Base-by-base conservation (phyloP, 2,113 vertebrate genomes). In the Cyrtonyx montezumae region DNA sequence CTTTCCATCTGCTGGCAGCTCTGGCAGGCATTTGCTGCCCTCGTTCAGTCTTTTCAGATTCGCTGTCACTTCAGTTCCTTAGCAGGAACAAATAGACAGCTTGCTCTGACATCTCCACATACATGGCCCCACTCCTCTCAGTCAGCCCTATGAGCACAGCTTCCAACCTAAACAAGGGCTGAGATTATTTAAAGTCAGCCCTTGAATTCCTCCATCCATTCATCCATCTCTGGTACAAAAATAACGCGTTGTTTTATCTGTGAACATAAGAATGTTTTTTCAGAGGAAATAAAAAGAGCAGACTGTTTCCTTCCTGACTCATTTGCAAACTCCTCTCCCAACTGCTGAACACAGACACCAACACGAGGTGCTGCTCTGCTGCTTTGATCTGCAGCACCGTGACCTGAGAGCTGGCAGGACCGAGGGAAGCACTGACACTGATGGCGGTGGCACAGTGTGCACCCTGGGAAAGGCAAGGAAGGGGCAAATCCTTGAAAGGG, bases 271-370 rank as follows among this genome's bases (percentile, higher is more conserved):
- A 96, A 96, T 95, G 90, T 94, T 96, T 98, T 98, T 98, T 98
- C 96, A 97, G 96, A 97, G 98, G 98, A 99, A 99, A 98, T 99
- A 98, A 98, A 98, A 98, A 98, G 75, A 97, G 98, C 98, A 99
- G 99, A 99, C 98, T 73, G 97, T 95, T 99, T 99, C 98, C 98
- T 99, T 99, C 98, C 98, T 98, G 97, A 93, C 95, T 96, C 97
- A 97, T 98, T 97, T 97, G 95, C 91, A 96, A 97, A 96, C 97
- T 94, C 70, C 94, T 97, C 95, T 90, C 86, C 68, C 94, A 96
- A 84, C 79, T 93, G 93, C 96, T 97, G 80, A 96, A 97, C 93
- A 40, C 7, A 91, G 92, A 77, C 78, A 91, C 91, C 61, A 13
- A 88, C 90, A 94, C 2, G 65, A 96, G 85, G 92, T 7, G 0